phyloP scores from a whole-genome alignment of 2,797 vertebrate species.

The Gymnoscopelus microlampas region DNA sequence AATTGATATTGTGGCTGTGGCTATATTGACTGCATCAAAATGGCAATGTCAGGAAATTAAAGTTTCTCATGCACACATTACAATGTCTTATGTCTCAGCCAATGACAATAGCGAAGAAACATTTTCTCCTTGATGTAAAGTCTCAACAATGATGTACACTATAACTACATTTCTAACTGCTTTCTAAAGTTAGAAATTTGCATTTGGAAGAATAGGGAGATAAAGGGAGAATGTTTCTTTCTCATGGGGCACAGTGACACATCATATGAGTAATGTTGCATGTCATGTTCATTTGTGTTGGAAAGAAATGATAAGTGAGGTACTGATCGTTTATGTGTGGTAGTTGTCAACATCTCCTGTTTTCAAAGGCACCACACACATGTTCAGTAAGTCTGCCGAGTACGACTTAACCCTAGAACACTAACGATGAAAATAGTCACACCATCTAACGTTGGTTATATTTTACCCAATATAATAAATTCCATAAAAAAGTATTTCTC shows the following conservation, averaged over 20 bases:
- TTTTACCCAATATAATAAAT: too few species aligned
- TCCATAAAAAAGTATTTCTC: too few species aligned
- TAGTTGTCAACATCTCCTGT: too few species aligned
- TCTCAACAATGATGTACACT: constrained; percentile 40
- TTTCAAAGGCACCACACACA: too few species aligned
- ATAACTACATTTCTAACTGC: neutral
- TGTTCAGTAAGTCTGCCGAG: too few species aligned
- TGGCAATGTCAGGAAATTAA: constrained; percentile 30
- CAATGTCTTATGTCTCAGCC: constrained; percentile 21
- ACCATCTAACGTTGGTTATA: too few species aligned
- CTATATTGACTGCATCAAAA: neutral
- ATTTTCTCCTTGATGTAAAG: constrained; percentile 4
- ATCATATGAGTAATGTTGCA: neutral
- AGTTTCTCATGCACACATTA: constrained; percentile 30
- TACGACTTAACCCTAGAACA: too few species aligned
- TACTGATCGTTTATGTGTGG: too few species aligned
- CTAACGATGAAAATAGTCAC: too few species aligned
- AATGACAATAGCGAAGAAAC: constrained; percentile 20
- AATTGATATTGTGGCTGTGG: constrained; percentile 4
- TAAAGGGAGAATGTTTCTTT: neutral
- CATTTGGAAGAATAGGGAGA: constrained; percentile 15
- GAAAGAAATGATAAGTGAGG: neutral
- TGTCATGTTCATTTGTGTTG: neutral
- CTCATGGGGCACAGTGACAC: neutral
- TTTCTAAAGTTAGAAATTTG: neutral